Base-by-base conservation (phyloP, 2,888 invertebrate species). In the Drosophila paramelanica region DNA sequence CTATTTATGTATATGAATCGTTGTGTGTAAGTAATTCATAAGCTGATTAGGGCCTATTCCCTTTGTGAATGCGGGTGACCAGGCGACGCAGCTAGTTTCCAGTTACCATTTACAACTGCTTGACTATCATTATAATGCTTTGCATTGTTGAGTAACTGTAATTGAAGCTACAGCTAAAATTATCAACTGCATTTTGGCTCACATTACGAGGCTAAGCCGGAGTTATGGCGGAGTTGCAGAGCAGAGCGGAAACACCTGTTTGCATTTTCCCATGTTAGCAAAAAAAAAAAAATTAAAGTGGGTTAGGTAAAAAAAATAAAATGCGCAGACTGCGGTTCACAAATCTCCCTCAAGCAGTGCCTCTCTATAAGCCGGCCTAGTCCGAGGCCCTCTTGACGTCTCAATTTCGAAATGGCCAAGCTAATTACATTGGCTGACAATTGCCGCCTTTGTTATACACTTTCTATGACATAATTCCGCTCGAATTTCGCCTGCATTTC, bases 371-470 rank as follows among this genome's bases (percentile, higher is more conserved):
- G 51, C 49, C 42, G 31, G 31, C 31, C 31, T 31, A 58, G 36
- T 67, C 39, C n/a, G 31, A 49, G 55, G 67, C 45, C 5, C 58
- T 57, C 69, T 66, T 67, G 69, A 85, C 61, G 69, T 77, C 86
- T 85, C 82, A 80, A 78, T 82, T 82, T 79, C 76, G 73, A 85
- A 85, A 79, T 82, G 75, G 69, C 68, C 75, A 73, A 71, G 67
- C 81, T 82, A 82, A 84, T 84, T 81, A 82, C 75, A 82, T 69
- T 58, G 68, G 50, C 77, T 72, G 73, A 56, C 71, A 69, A 66
- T 66, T 49, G 53, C 20, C 38, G 46, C 56, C 38, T 49, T 65
- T 66, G 58, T 74, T 64, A 23, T 50, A 20, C 60, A 61, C 42
- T 51, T 59, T 64, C 57, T n/a, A 67, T 81, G 75, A 72, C 79